These are phyloP conservation scores for Synodontis membranacea DNA, from an alignment of 2,113 vertebrate species.

Conservation along the genomic window DNA sequence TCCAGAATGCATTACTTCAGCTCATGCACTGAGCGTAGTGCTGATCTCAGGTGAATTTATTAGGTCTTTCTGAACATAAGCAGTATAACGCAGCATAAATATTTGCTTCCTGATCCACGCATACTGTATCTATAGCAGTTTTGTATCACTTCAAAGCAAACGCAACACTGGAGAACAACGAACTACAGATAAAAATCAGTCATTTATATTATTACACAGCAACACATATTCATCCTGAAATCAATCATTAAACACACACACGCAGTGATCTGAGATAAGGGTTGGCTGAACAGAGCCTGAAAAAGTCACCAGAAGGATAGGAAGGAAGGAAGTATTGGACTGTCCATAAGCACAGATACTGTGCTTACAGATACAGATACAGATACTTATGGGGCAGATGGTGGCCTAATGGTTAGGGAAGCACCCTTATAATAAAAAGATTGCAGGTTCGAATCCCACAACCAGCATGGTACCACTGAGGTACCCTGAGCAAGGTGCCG, in stretches of 20 bases:
- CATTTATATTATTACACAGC: not conserved
- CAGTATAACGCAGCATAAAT: too few species aligned
- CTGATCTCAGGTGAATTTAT: constrained; percentile 6
- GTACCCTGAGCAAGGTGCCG: too few species aligned
- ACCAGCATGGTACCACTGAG: too few species aligned
- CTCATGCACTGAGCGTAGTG: not conserved
- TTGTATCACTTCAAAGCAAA: not conserved
- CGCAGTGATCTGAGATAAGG: not conserved
- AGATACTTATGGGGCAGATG: too few species aligned
- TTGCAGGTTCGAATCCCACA: too few species aligned
- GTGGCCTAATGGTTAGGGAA: too few species aligned
- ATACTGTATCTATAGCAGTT: not conserved
- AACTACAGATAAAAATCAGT: not conserved
- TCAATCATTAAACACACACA: not conserved
- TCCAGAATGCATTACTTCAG: not conserved
- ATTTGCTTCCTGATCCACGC: not conserved
- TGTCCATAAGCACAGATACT: not conserved
- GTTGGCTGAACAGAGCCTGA: not conserved
- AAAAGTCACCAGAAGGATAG: not conserved
- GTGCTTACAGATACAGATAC: too few species aligned
- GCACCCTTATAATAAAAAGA: too few species aligned
- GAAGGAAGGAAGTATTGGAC: not conserved
- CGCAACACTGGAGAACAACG: not conserved
- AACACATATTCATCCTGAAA: not conserved
- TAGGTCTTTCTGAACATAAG: not conserved